Conservation (phyloP, 1,140 invertebrate genomes). For the Anthonomus grandis region DNA sequence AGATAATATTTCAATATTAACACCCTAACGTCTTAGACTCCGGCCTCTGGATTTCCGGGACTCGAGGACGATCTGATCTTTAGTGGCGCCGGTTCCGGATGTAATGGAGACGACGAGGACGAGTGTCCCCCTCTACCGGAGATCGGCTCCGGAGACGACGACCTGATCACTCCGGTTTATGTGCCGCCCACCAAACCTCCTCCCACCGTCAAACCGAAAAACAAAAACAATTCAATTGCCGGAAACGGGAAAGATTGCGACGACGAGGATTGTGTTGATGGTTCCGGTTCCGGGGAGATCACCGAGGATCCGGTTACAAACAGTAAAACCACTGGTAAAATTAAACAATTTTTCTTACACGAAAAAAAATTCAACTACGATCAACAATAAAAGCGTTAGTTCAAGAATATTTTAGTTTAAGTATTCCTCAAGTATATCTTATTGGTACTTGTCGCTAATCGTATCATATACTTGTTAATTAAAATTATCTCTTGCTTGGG, state of each 20-base stretch:
- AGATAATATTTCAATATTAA: no score
- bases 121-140: conserved; percentile 82
- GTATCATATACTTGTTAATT: no score
- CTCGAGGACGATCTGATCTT: conserved; percentile 83
- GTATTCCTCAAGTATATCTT: no score
- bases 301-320: conserved; percentile 54
- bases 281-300: conserved; percentile 64
- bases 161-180: conserved; percentile 89
- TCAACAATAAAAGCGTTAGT: no score
- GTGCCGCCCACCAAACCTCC: conserved; percentile 76
- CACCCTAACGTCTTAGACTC: no score
- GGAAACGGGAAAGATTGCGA: conserved; percentile 69
- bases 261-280: conserved; percentile 77
- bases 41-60: conserved; percentile 73
- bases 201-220: conserved; percentile 53
- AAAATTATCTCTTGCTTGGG: no score
- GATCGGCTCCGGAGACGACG: conserved; percentile 78
- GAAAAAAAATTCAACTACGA: no score
- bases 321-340: conserved; percentile 18
- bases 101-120: conserved; percentile 79
- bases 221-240: conserved; percentile 37
- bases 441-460: no score
- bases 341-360: no score
- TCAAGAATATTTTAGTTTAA: no score
- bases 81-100: conserved; percentile 84